A percentile compares a stretch with the other conserved stretches of the same genome.
phyloP scores from a whole-genome alignment of 2,797 vertebrate genomes.

The Rhinogobio ventralis region DNA sequence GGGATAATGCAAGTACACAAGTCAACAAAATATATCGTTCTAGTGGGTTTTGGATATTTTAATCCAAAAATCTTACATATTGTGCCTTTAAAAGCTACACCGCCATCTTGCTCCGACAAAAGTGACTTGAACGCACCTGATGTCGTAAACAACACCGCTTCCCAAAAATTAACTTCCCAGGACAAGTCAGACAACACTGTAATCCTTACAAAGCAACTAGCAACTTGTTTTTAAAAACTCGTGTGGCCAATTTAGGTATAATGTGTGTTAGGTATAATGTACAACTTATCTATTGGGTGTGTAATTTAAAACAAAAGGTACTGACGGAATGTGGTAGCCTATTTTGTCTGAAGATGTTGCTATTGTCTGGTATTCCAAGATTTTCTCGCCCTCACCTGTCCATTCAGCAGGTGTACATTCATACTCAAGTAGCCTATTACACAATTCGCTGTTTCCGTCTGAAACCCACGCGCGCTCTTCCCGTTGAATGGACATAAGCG shows the following conservation, averaged over 20 bases:
- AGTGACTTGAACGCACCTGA: too few species aligned
- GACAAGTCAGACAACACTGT: neutral
- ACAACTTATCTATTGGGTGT: neutral
- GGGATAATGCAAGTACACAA: too few species aligned
- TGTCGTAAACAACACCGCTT: too few species aligned
- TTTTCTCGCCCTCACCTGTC: neutral
- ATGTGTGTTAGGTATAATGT: too few species aligned
- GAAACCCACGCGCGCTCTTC: constrained; percentile 7
- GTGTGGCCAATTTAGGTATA: neutral
- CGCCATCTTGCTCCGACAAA: too few species aligned
- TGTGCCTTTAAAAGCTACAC: too few species aligned
- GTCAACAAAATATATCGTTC: too few species aligned
- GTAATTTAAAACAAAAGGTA: neutral
- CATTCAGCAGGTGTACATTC: too few species aligned
- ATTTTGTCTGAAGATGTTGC: neutral
- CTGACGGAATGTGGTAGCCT: neutral
- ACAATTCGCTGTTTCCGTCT: neutral
- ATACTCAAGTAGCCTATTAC: neutral
- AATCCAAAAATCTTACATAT: too few species aligned
- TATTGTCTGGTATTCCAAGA: neutral
- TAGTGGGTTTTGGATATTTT: too few species aligned
- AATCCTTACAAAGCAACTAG: neutral
- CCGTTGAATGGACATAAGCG: neutral
- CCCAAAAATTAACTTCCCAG: neutral
- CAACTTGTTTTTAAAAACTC: neutral